Conservation (phyloP, 2,797 vertebrate species). For the Microchirus variegatus region DNA sequence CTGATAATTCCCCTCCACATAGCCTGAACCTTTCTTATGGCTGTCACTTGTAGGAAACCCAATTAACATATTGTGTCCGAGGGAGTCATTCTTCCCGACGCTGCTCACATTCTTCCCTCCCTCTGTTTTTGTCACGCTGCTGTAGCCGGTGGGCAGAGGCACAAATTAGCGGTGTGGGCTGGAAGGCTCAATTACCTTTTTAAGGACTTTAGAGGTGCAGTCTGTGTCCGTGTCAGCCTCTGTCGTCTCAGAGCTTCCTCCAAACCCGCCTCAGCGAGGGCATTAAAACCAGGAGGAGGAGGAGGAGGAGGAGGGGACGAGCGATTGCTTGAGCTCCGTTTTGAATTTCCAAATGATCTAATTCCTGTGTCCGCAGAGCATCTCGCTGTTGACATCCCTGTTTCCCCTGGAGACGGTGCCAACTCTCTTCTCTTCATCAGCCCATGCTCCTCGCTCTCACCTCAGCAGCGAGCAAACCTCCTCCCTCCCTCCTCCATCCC, state of each 20-base stretch:
- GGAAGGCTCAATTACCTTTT: conserved; percentile 83
- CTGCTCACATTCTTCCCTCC: conserved; percentile 41
- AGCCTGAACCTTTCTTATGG: conserved; percentile 74
- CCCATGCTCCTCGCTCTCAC: conserved; percentile 55
- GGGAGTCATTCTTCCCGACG: conserved; percentile 69
- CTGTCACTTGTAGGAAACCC: conserved; percentile 74
- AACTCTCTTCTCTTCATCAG: conserved; percentile 71
- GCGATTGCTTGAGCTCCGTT: conserved; percentile 58
- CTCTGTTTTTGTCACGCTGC: conserved; percentile 75
- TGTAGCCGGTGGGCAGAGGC: conserved; percentile 69
- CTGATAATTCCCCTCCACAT: conserved; percentile 63
- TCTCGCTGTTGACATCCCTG: conserved; percentile 60
- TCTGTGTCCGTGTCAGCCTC: conserved; percentile 64
- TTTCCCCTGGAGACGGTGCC: conserved; percentile 65
- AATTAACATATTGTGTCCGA: conserved; percentile 84
- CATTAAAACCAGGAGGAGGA: conserved; percentile 45
- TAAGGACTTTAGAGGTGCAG: conserved; percentile 76
- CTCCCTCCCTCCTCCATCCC: conserved; percentile 34
- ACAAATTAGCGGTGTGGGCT: conserved; percentile 81
- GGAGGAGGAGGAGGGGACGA: conserved; percentile 38
- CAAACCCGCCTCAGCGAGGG: conserved; percentile 64
- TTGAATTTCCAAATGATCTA: conserved; percentile 78
- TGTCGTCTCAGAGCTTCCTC: conserved; percentile 67
- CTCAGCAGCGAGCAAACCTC: conserved; percentile 28
- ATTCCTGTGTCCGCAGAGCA: conserved; percentile 67